These are phyloP conservation scores for Camelus dromedarius DNA, from an alignment of 2,113 vertebrate species.

Conservation along the genomic window DNA sequence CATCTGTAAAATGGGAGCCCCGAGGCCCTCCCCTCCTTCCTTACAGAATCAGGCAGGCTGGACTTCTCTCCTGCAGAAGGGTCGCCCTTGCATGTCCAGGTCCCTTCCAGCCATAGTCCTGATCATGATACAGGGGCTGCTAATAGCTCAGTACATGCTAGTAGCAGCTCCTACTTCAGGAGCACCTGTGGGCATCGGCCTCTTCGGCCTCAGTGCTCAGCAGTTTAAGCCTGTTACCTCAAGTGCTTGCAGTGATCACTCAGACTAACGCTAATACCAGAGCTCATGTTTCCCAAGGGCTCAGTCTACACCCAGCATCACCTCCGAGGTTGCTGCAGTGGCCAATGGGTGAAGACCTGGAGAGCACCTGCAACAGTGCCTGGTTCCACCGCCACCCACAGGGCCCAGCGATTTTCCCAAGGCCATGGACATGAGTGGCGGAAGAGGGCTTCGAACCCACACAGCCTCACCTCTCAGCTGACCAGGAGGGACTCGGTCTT, in stretches of 20 bases:
- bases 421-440: background rate
- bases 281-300: accelerated
- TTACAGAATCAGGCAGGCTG: too few species aligned
- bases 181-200: background rate
- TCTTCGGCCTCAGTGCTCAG: accelerated
- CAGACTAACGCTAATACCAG: accelerated
- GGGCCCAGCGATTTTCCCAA: background rate
- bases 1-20: background rate
- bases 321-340: background rate
- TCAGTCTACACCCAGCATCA: accelerated
- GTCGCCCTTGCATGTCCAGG: accelerated
- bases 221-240: accelerated
- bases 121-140: accelerated
- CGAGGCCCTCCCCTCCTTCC: background rate
- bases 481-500: background rate
- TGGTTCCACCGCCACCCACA: accelerated
- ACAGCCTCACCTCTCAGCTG: background rate
- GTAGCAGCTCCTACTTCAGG: accelerated
- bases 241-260: accelerated
- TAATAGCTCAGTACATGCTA: accelerated
- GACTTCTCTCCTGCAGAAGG: background rate
- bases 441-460: background rate
- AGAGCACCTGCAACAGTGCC: accelerated
- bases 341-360: accelerated
- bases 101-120: background rate